A percentile compares a stretch with the other conserved stretches of the same genome.
phyloP scores from a whole-genome alignment of 2,113 vertebrate genomes.

The Sitta europaea region DNA sequence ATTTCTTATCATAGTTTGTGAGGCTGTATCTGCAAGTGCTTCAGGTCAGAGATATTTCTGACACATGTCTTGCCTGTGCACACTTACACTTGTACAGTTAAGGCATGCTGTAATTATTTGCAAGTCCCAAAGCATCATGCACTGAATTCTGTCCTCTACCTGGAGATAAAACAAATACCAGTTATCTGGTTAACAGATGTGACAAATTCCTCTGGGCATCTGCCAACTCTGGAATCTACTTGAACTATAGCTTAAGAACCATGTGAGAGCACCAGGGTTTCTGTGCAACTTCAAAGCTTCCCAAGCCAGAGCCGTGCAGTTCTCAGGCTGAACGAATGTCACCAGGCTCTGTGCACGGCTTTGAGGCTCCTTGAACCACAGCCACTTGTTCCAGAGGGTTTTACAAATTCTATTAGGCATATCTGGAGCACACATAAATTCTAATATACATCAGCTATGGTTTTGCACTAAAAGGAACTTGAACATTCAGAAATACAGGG shows the following conservation, averaged over 20 bases:
- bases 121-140: neutral
- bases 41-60: neutral
- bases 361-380: conserved; percentile 20
- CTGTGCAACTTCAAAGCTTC: conserved; percentile 20
- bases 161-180: neutral
- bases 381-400: neutral
- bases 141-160: neutral
- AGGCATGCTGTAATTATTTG: neutral
- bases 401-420: conserved; percentile 13
- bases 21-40: neutral
- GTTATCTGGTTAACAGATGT: neutral
- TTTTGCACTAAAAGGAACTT: neutral
- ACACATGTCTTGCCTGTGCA: neutral
- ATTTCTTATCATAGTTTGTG: neutral
- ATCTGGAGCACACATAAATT: neutral
- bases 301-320: neutral
- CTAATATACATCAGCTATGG: neutral
- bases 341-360: neutral
- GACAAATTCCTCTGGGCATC: neutral
- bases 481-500: neutral
- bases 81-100: neutral
- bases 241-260: neutral
- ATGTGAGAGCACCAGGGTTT: neutral
- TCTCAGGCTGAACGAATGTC: neutral
- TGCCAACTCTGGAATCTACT: neutral